Percentiles rank a stretch among this genome's conserved stretches.
Evolutionary conservation across 2,797 vertebrate species (phyloP).

Genomic region (Okamejei kenojei): DNA sequence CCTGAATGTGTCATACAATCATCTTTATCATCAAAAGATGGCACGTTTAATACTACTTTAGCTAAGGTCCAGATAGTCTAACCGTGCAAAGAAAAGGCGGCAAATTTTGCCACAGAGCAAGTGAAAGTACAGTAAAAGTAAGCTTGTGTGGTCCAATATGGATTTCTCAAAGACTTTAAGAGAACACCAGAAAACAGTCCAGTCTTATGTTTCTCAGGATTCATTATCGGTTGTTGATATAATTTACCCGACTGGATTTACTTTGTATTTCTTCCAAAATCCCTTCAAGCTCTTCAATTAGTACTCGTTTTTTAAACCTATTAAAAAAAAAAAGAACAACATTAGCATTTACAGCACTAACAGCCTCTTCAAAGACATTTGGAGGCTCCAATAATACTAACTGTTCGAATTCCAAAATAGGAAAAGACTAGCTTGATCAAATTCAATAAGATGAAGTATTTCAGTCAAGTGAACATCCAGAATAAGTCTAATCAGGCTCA

Average conservation of each 20-base stretch:
- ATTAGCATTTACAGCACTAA: background rate
- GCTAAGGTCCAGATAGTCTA: slow-evolving; percentile 21
- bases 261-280: slow-evolving; percentile 90
- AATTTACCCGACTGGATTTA: slow-evolving; percentile 79
- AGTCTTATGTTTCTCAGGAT: slow-evolving; percentile 3
- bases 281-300: slow-evolving; percentile 90
- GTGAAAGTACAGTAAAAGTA: slow-evolving; percentile 28
- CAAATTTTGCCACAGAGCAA: background rate
- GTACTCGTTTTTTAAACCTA: slow-evolving; percentile 93
- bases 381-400: background rate
- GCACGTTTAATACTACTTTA: background rate
- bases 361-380: background rate
- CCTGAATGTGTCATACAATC: slow-evolving; percentile 21
- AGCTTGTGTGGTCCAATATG: background rate
- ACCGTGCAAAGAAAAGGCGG: background rate
- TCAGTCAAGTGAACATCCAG: no score
- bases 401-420: background rate
- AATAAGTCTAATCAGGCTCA: no score
- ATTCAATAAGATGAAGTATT: no score
- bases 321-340: slow-evolving; percentile 39
- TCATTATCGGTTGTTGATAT: slow-evolving; percentile 51
- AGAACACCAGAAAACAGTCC: slow-evolving; percentile 10
- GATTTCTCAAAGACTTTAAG: background rate
- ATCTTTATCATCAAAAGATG: slow-evolving; percentile 7
- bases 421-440: no score